Conservation (phyloP, 2,797 vertebrate species). For the Meda fulgida region DNA sequence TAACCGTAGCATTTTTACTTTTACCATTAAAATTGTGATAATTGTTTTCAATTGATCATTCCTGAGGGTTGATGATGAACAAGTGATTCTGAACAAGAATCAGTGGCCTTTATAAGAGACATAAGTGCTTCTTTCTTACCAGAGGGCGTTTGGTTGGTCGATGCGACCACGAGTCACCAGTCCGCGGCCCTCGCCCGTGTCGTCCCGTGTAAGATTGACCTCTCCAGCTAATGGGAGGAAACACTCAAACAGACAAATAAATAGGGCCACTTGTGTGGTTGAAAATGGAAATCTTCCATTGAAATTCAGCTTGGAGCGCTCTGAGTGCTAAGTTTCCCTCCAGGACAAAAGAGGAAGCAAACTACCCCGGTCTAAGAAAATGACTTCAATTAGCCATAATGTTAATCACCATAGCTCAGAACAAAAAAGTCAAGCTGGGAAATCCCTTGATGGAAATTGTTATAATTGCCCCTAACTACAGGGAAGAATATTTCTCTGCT, state of each 20-base stretch:
- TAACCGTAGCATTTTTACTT: background rate
- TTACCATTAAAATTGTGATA: background rate
- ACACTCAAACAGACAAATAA: conserved; percentile 78
- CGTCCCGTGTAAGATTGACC: conserved; percentile 75
- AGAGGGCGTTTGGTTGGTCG: conserved; percentile 22
- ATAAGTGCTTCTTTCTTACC: conserved; percentile 34
- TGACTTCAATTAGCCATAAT: conserved; percentile 96
- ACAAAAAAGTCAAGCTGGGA: conserved; percentile 93
- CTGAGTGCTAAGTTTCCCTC: conserved; percentile 78
- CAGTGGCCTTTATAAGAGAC: conserved; percentile 40
- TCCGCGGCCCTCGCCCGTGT: conserved; percentile 65
- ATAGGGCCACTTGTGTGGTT: conserved; percentile 76
- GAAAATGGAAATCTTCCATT: conserved; percentile 77
- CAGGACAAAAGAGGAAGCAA: conserved; percentile 68
- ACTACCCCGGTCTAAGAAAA: conserved; percentile 85
- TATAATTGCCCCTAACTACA: conserved; percentile 96
- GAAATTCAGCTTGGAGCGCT: conserved; percentile 78
- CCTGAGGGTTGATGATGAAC: background rate
- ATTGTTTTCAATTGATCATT: background rate
- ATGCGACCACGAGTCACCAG: conserved; percentile 61
- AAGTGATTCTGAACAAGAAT: conserved; percentile 41
- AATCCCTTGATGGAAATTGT: conserved; percentile 99
- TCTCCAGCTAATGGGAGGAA: conserved; percentile 78
- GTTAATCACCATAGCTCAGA: conserved; percentile 97
- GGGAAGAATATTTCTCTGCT: conserved; percentile 89